Conservation (phyloP, 2,113 vertebrate species). For the Spermophilus dauricus region DNA sequence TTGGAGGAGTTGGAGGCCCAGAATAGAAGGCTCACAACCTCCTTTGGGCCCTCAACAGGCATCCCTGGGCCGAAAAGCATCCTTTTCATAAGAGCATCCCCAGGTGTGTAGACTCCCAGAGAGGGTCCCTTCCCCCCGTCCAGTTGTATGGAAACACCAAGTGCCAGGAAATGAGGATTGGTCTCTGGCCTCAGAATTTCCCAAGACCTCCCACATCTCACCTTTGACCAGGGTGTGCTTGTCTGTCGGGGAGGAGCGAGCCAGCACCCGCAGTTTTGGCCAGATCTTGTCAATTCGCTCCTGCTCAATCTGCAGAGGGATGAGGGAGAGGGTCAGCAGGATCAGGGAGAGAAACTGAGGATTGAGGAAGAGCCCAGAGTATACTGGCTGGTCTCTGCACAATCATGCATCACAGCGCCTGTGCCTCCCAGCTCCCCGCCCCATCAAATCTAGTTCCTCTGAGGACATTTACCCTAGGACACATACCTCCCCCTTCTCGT, state of each 20-base stretch:
- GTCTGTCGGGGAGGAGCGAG: slow-evolving; percentile 98
- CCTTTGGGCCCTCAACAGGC: background rate
- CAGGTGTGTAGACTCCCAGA: background rate
- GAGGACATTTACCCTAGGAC: background rate
- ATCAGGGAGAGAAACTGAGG: slow-evolving; percentile 5
- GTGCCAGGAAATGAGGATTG: background rate
- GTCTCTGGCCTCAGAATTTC: background rate
- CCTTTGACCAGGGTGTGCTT: slow-evolving; percentile 99
- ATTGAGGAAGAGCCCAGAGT: background rate
- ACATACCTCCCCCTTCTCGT: slow-evolving; percentile 97
- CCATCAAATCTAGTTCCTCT: background rate
- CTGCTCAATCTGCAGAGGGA: slow-evolving; percentile 94
- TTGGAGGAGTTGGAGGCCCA: background rate
- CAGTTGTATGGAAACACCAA: background rate
- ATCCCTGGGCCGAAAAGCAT: background rate
- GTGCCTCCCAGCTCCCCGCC: background rate
- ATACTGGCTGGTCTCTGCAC: background rate
- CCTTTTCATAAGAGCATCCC: background rate
- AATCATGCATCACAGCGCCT: background rate
- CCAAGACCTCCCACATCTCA: slow-evolving; percentile 60
- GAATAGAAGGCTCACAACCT: background rate
- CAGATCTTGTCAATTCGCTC: slow-evolving; percentile 99
- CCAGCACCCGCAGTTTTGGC: slow-evolving; percentile 97
- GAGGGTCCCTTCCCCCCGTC: background rate
- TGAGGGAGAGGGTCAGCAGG: background rate